Evolutionary conservation across 2,797 vertebrate genomes (phyloP), one percentile per base, ranked within the genome.

Genomic region (Eulemur albifrons): DNA sequence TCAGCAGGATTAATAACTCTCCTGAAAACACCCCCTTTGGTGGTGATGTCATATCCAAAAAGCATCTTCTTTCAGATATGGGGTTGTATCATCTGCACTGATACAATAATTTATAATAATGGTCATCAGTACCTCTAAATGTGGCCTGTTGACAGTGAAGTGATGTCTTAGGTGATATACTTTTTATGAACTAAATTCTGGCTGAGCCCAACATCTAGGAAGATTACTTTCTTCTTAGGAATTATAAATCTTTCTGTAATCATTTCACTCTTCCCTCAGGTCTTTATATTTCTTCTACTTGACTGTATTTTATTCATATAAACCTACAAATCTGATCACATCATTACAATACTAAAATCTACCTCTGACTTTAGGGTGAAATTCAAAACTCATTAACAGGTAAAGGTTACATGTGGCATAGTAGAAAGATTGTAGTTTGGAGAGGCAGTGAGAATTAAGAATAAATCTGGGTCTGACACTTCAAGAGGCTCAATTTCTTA

Each of bases 211-310:
- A 35, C 30, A 63, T 93, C 61, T 50, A 59, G 5, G 45, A 82
- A 95, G 84, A 92, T 79, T 92, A 69, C 23, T 93, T 96, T 89
- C 90, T 85, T 90, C 2, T 6, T 61, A 76, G 63, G 54, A 92
- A 87, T 73, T 93, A 95, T 91, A 96, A 80, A 93, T 97, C 91
- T 94, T 96, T 80, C 52, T 63, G 35, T 89, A 92, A 96, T 96
- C 70, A 94, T 89, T 67, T 91, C 88, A 65, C 94, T 87, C 65
- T 88, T 40, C 89, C 86, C n/a, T 48, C 1, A 30, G 61, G 75
- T 94, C 69, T 86, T 96, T 73, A 87, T 94, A 77, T 95, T 94
- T 91, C 93, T 95, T 95, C 59, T 50, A 11, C 75, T 76, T 93
- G 61, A 61, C 80, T 75, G 57, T 95, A 95, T 95, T 91, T 97